These are phyloP conservation scores for Lanius ludovicianus DNA, from an alignment of 2,113 vertebrate genomes.

Conservation along the genomic window DNA sequence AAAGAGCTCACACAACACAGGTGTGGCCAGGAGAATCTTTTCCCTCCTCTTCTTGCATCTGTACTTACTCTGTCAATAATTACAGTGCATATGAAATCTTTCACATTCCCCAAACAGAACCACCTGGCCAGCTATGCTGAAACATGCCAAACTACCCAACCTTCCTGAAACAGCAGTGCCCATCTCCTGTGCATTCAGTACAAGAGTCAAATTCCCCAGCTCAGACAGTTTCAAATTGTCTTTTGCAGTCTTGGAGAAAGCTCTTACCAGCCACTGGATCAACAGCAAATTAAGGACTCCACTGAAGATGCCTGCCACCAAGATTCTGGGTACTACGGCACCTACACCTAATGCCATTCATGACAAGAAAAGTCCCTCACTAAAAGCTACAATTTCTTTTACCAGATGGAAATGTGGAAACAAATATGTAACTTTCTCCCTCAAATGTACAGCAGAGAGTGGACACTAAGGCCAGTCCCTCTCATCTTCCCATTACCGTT, in stretches of 20 bases:
- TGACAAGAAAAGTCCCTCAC: rapidly evolving
- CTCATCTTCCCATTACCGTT: not conserved
- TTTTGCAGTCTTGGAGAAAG: not conserved
- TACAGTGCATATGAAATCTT: not conserved
- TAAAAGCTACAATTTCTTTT: not conserved
- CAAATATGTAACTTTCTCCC: not conserved
- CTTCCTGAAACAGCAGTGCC: not conserved
- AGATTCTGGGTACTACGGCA: rapidly evolving
- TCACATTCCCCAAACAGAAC: not conserved
- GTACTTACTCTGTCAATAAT: not conserved
- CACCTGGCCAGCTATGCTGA: not conserved
- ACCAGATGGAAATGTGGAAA: not conserved
- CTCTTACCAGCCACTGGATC: not conserved
- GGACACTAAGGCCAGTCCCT: not conserved
- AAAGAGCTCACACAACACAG: not conserved
- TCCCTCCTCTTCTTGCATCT: not conserved
- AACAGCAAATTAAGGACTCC: not conserved
- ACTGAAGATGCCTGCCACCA: not conserved
- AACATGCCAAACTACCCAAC: not conserved
- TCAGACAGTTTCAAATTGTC: not conserved
- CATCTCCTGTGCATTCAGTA: not conserved
- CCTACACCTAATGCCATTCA: not conserved
- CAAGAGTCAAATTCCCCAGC: not conserved
- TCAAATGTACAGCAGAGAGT: not conserved
- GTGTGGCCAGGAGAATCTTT: not conserved